Evolutionary conservation across 2,797 vertebrate genomes (phyloP).

Genomic region (Anabacerthia variegaticeps): DNA sequence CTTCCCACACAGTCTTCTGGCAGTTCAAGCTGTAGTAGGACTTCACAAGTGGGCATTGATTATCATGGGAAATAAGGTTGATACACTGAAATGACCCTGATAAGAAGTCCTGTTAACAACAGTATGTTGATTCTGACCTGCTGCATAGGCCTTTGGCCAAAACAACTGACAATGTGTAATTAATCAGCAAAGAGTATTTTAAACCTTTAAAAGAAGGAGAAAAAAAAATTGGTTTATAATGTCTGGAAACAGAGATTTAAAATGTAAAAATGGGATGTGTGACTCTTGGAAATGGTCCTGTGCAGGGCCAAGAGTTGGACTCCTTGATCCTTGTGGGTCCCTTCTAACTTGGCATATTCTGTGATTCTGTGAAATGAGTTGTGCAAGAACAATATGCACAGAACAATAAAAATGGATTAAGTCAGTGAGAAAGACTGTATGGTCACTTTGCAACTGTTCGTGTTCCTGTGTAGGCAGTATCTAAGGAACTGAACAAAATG

Average conservation of each 20-base stretch:
- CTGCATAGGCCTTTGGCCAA: not conserved
- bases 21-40: not conserved
- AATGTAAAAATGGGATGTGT: not conserved
- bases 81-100: accelerated
- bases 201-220: not conserved
- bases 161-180: not conserved
- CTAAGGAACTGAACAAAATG: not conserved
- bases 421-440: not conserved
- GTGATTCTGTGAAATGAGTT: not conserved
- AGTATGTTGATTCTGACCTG: not conserved
- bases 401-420: not conserved
- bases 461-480: not conserved
- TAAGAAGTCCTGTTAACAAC: not conserved
- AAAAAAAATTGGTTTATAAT: not conserved
- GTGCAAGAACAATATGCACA: not conserved
- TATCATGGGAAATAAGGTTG: not conserved
- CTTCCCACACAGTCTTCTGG: accelerated
- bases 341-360: not conserved
- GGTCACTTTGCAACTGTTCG: not conserved
- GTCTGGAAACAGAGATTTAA: not conserved
- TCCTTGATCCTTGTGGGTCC: not conserved
- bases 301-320: not conserved
- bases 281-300: not conserved
- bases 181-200: not conserved
- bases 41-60: not conserved